Conservation (phyloP, 1,140 invertebrate species). For the Drosophila ironensis region DNA sequence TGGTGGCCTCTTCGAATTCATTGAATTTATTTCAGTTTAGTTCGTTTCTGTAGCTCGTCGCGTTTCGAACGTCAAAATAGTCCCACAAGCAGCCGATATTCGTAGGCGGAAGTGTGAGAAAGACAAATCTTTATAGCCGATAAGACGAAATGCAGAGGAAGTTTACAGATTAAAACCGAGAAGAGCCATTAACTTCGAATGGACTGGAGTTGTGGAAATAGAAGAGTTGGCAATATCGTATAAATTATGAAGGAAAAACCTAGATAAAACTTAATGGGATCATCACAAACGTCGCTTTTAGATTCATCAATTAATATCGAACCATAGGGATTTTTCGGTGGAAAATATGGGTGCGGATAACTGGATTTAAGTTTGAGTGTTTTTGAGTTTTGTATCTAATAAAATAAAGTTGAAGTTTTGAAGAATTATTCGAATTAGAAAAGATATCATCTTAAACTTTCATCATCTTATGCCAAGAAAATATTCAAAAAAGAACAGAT, state of each 20-base stretch:
- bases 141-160: constrained; percentile 28
- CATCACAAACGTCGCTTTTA: not conserved
- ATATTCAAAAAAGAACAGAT: too few relatives aligned
- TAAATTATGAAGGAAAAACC: not conserved
- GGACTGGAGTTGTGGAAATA: not conserved
- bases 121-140: constrained; percentile 18
- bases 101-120: constrained; percentile 61
- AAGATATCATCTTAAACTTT: too few relatives aligned
- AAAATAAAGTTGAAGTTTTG: too few relatives aligned
- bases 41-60: constrained; percentile 55
- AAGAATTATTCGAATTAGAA: too few relatives aligned
- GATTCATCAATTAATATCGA: not conserved
- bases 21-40: constrained; percentile 49
- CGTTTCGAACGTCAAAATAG: constrained; percentile 24
- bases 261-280: not conserved
- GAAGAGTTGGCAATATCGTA: not conserved
- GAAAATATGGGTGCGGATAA: too few relatives aligned
- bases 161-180: constrained; percentile 22
- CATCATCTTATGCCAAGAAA: too few relatives aligned
- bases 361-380: too few relatives aligned
- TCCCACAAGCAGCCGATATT: constrained; percentile 11
- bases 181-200: constrained; percentile 4
- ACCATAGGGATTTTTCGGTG: too few relatives aligned
- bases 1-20: constrained; percentile 37
- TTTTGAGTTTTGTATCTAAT: too few relatives aligned